Conservation (phyloP, 2,797 vertebrate species). For the Novumbra hubbsi region DNA sequence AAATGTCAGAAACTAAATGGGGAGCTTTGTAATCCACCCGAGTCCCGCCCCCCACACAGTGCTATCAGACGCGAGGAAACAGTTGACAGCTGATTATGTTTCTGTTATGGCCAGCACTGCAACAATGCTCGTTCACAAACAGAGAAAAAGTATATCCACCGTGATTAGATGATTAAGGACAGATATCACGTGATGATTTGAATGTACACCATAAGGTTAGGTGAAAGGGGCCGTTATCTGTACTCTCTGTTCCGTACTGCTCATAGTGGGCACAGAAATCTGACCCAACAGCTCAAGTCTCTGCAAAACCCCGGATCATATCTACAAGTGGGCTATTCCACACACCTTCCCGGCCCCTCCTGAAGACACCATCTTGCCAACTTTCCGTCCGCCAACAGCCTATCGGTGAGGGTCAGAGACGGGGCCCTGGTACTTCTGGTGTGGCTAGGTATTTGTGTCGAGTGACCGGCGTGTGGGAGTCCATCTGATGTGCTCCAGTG, state of each 20-base stretch:
- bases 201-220: not conserved
- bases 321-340: not conserved
- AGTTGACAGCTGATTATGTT: not conserved
- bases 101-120: not conserved
- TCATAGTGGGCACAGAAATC: not conserved
- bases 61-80: not conserved
- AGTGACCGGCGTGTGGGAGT: not conserved
- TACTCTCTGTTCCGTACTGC: not conserved
- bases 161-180: not conserved
- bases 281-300: not conserved
- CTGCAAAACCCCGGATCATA: not conserved
- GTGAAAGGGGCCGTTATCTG: not conserved
- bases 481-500: constrained; percentile 30
- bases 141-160: not conserved
- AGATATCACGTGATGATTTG: not conserved
- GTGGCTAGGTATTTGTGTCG: not conserved
- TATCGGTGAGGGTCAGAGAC: not conserved
- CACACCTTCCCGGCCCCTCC: not conserved
- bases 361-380: not conserved
- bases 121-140: not conserved
- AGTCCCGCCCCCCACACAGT: not conserved
- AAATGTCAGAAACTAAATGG: not conserved
- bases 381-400: not conserved
- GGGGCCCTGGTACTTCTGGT: not conserved
- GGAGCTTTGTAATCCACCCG: not conserved